phyloP scores from a whole-genome alignment of 2,797 vertebrate species.

The Parotocinclus haroldoi region DNA sequence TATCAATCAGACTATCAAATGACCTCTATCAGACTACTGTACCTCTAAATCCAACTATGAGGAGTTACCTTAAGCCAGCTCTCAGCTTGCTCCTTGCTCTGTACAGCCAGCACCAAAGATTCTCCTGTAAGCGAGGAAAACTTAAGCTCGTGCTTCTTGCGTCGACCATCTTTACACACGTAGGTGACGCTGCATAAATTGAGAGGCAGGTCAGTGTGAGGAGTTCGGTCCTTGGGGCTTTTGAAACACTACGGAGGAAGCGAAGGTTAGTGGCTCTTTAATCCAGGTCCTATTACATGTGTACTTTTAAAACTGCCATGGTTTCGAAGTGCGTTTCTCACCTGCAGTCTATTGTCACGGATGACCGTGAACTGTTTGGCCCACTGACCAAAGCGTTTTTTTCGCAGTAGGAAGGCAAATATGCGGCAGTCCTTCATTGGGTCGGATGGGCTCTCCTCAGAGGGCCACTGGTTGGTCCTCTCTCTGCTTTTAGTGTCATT shows the following conservation, averaged over 20 bases:
- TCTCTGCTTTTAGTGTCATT: conserved; percentile 86
- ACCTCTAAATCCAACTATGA: background rate
- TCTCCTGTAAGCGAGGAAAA: conserved; percentile 87
- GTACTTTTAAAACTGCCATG: background rate
- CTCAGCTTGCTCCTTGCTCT: conserved; percentile 95
- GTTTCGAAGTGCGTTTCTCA: conserved; percentile 53
- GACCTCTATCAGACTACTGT: too few relatives aligned
- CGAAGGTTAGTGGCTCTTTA: background rate
- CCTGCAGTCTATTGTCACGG: conserved; percentile 89
- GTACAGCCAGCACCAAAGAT: conserved; percentile 88
- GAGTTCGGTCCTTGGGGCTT: conserved; percentile 90
- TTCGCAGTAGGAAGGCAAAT: conserved; percentile 91
- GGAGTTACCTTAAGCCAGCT: conserved; percentile 90
- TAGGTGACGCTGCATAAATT: conserved; percentile 85
- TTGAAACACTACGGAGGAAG: conserved; percentile 83
- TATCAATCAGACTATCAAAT: too few relatives aligned
- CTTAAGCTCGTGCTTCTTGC: conserved; percentile 93
- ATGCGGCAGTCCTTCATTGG: conserved; percentile 89
- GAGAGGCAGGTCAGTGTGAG: conserved; percentile 83
- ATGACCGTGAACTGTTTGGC: conserved; percentile 92
- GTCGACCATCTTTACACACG: conserved; percentile 89
- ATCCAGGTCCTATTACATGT: too few relatives aligned
- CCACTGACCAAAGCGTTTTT: conserved; percentile 98
- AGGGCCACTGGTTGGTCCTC: conserved; percentile 80
- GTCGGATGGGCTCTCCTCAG: conserved; percentile 80